Conservation (phyloP, 2,113 vertebrate genomes). For the Cololabis saira region DNA sequence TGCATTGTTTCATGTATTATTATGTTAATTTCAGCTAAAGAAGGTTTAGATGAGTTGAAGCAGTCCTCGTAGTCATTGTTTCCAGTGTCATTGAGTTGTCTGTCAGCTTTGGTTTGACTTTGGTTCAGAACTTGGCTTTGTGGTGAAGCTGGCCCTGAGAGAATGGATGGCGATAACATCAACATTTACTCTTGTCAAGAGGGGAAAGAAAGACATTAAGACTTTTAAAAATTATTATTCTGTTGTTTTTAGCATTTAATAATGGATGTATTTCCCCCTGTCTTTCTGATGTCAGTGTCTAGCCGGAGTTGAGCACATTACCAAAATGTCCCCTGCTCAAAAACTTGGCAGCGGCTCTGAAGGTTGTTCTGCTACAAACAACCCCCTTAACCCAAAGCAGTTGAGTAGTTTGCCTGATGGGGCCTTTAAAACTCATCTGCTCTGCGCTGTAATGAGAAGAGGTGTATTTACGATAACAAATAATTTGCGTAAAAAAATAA, state of each 20-base stretch:
- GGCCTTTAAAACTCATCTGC: slow-evolving; percentile 46
- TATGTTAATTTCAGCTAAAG: slow-evolving; percentile 40
- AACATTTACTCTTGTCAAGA: slow-evolving; percentile 61
- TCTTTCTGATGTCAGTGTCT: slow-evolving; percentile 48
- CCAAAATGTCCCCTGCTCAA: slow-evolving; percentile 44
- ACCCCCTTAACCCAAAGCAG: slow-evolving; percentile 65
- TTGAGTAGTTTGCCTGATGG: slow-evolving; percentile 14
- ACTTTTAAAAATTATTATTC: not conserved
- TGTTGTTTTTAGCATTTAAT: slow-evolving; percentile 8
- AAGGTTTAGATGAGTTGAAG: slow-evolving; percentile 46
- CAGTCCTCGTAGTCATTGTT: slow-evolving; percentile 44
- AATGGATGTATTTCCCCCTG: slow-evolving; percentile 31
- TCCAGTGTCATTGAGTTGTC: slow-evolving; percentile 61
- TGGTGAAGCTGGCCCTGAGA: slow-evolving; percentile 48
- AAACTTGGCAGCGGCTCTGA: slow-evolving; percentile 57
- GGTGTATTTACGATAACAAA: not conserved
- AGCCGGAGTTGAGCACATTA: slow-evolving; percentile 37
- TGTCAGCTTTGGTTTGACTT: slow-evolving; percentile 65
- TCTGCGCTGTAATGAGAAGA: slow-evolving; percentile 35
- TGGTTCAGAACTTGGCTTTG: slow-evolving; percentile 54
- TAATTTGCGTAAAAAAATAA: slow-evolving; percentile 5
- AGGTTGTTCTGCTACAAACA: slow-evolving; percentile 55
- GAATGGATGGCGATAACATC: slow-evolving; percentile 1
- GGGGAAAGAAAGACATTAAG: not conserved
- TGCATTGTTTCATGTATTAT: slow-evolving; percentile 33